Evolutionary conservation across 2,888 invertebrate species (phyloP).

Genomic region (Drosophila vallismaia): DNA sequence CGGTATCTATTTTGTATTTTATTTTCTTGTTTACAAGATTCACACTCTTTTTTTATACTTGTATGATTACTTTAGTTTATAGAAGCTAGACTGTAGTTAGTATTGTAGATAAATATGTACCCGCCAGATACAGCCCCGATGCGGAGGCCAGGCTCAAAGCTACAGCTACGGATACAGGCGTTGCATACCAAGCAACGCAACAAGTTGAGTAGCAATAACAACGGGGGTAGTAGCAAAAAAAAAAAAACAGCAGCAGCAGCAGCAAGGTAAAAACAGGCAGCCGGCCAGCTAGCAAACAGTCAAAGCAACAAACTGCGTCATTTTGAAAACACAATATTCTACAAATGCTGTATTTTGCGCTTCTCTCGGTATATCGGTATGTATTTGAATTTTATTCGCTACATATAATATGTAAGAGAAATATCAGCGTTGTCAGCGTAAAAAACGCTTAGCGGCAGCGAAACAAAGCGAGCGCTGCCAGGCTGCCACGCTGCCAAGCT

Average conservation of each 20-base stretch:
- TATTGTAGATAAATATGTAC: constrained; percentile 33
- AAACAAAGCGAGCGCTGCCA: constrained; percentile 52
- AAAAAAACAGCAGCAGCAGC: not conserved
- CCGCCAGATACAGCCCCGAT: constrained; percentile 49
- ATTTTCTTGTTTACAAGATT: too few species aligned
- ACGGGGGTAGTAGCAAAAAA: not conserved
- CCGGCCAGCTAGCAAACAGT: constrained; percentile 13
- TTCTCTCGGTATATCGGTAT: constrained; percentile 11
- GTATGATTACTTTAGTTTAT: too few species aligned
- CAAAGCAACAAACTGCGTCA: constrained; percentile 61
- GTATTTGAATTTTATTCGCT: constrained; percentile 14
- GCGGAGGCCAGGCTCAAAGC: constrained; percentile 37
- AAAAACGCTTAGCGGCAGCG: constrained; percentile 50
- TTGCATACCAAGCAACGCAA: constrained; percentile 59
- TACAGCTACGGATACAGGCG: constrained; percentile 14
- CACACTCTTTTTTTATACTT: too few species aligned
- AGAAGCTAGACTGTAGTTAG: constrained; percentile 9
- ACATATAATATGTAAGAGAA: constrained; percentile 13
- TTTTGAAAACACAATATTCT: constrained; percentile 55
- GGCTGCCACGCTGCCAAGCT: constrained; percentile 5
- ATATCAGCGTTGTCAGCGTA: constrained; percentile 42
- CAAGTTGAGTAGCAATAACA: constrained; percentile 57
- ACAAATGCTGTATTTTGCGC: constrained; percentile 18
- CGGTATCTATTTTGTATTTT: too few species aligned
- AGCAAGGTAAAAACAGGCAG: constrained; percentile 26